Evolutionary conservation across 2,888 invertebrate genomes (phyloP).

Genomic region (Synergus japonicus): DNA sequence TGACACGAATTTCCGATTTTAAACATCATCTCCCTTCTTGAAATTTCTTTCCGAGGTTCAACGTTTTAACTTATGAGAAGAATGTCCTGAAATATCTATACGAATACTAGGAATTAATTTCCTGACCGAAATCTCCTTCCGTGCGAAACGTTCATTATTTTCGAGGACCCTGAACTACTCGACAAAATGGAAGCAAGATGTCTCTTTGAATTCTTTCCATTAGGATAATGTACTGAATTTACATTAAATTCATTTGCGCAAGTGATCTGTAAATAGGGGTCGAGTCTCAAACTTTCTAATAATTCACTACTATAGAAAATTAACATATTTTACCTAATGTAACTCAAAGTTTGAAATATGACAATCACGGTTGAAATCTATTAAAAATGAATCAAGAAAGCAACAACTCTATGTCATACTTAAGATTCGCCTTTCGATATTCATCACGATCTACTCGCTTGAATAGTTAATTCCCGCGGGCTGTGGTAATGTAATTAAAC

Average conservation of each 20-base stretch:
- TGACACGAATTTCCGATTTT: constrained; percentile 25
- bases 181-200: background rate
- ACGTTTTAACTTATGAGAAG: background rate
- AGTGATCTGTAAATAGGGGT: background rate
- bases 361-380: background rate
- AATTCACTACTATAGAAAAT: background rate
- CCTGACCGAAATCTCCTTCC: background rate
- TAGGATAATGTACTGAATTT: background rate
- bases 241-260: background rate
- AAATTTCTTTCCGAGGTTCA: background rate
- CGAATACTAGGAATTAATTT: background rate
- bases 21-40: constrained; percentile 14
- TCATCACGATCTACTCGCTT: background rate
- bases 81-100: constrained; percentile 1
- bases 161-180: background rate
- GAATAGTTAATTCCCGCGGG: constrained; percentile 3
- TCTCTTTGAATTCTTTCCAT: background rate
- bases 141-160: constrained; percentile 10
- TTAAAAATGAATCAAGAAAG: background rate
- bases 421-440: constrained; percentile 15
- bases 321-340: background rate
- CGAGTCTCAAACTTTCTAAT: background rate
- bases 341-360: background rate
- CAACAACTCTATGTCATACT: background rate
- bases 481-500: constrained; percentile 32